Percentiles rank a stretch among this genome's conserved stretches.
Evolutionary conservation across 2,113 vertebrate genomes (phyloP).

Genomic region (Oenanthe oenanthe): DNA sequence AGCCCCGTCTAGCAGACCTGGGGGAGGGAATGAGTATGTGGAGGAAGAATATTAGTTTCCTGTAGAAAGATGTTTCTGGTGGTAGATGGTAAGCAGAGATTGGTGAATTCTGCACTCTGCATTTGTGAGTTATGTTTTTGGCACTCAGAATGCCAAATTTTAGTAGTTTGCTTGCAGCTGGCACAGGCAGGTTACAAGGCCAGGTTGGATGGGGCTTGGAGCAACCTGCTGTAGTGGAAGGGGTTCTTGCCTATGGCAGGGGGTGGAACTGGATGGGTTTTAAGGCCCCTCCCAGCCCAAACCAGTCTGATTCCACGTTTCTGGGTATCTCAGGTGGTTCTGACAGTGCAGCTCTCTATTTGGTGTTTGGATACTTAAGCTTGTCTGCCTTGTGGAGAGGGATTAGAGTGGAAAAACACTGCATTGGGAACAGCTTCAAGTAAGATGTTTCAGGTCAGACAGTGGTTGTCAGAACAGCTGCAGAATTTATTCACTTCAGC

Average conservation of each 20-base stretch:
- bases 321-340: neutral
- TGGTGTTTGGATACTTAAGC: neutral
- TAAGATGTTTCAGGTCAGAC: neutral
- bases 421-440: neutral
- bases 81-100: neutral
- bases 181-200: neutral
- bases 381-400: neutral
- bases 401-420: neutral
- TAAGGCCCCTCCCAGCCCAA: neutral
- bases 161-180: neutral
- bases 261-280: neutral
- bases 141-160: neutral
- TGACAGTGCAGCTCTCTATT: neutral
- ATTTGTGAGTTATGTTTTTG: neutral
- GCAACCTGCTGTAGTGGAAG: neutral
- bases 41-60: neutral
- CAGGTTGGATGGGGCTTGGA: neutral
- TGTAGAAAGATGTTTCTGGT: neutral
- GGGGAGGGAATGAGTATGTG: neutral
- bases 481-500: neutral
- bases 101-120: neutral
- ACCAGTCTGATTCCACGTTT: neutral
- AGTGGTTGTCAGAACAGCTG: neutral
- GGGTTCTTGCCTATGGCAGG: neutral
- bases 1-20: accelerated